Conservation (phyloP, 2,113 vertebrate species). For the Myiagra hebetior region DNA sequence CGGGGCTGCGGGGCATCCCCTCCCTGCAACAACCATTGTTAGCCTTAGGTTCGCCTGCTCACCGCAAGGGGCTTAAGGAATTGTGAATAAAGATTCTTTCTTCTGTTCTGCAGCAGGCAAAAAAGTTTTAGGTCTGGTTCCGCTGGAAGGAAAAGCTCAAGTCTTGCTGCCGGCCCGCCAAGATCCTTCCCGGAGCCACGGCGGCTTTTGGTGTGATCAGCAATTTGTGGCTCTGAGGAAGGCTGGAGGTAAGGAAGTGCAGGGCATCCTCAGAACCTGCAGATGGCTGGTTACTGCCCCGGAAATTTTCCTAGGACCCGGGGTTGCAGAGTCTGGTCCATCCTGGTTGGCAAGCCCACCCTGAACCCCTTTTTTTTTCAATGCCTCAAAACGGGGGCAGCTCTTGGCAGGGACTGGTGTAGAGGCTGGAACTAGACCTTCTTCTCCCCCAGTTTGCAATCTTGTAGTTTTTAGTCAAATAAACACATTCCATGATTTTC, state of each 20-base stretch:
- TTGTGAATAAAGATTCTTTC: fast-evolving
- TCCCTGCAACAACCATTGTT: fast-evolving
- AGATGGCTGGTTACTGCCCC: not conserved
- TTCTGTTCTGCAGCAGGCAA: not conserved
- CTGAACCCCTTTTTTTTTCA: not conserved
- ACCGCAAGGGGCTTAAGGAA: not conserved
- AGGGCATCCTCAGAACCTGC: not conserved
- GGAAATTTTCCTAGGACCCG: not conserved
- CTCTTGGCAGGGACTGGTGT: not conserved
- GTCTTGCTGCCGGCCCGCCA: not conserved
- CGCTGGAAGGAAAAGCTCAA: not conserved
- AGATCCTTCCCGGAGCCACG: fast-evolving
- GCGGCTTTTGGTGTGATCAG: not conserved
- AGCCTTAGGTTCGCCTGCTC: not conserved
- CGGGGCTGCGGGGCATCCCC: not conserved
- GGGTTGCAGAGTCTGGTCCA: not conserved
- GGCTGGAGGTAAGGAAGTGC: not conserved
- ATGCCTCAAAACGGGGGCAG: not conserved
- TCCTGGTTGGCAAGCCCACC: not conserved
- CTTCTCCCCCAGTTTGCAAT: fast-evolving
- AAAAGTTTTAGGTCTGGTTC: not conserved
- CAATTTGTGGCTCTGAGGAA: not conserved
- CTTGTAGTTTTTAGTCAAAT: not conserved
- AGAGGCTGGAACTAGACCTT: not conserved
- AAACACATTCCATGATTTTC: not conserved